Percentiles rank a stretch among this genome's conserved stretches.
Evolutionary conservation across 2,888 invertebrate species (phyloP).

Genomic region (Endotricha flammealis): DNA sequence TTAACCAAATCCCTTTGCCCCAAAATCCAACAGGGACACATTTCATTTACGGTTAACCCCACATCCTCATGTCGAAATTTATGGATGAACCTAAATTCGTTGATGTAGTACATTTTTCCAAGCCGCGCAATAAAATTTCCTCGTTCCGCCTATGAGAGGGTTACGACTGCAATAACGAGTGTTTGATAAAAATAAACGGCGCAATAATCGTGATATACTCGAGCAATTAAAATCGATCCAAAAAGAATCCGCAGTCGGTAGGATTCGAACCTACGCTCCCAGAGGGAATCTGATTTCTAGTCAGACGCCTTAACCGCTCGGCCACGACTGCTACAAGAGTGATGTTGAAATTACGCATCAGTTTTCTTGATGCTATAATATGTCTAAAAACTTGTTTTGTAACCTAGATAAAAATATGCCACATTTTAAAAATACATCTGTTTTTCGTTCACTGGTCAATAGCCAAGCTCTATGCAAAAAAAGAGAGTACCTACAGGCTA

Average conservation of each 20-base stretch:
- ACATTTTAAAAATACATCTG: too few relatives aligned
- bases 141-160: conserved; percentile 20
- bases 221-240: conserved; percentile 21
- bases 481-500: too few relatives aligned
- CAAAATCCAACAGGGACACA: conserved; percentile 9
- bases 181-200: conserved; percentile 29
- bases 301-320: conserved; percentile 94
- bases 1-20: conserved; percentile 11
- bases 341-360: conserved; percentile 14
- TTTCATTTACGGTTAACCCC: conserved; percentile 5
- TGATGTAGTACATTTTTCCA: conserved; percentile 25
- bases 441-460: too few relatives aligned
- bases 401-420: too few relatives aligned
- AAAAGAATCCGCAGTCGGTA: conserved; percentile 83
- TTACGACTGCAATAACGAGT: conserved; percentile 22
- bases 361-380: neutral
- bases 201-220: conserved; percentile 27
- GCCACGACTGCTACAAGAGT: conserved; percentile 51
- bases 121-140: conserved; percentile 34
- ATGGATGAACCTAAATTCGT: conserved; percentile 14
- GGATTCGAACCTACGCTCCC: conserved; percentile 92
- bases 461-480: too few relatives aligned
- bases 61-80: conserved; percentile 20
- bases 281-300: conserved; percentile 91
- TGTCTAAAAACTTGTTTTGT: too few relatives aligned